Evolutionary conservation across 2,888 invertebrate genomes (phyloP), one percentile per base, ranked within the genome.

Genomic region (Agonopterix subpropinquella): DNA sequence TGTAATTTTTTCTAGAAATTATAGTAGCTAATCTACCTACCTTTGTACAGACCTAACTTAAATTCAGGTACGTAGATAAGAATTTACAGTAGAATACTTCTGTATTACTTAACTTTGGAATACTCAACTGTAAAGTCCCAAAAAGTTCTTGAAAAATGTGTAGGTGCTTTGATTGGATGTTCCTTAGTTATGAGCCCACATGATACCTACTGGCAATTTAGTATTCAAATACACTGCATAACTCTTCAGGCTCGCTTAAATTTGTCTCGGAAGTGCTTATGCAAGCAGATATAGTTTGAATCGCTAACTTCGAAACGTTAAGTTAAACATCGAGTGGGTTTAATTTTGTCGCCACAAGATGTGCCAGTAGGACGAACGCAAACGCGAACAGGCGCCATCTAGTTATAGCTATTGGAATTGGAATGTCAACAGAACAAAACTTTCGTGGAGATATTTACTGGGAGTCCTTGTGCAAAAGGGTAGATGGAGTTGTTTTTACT

Each of bases 181-280:
- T 15, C 39, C 39, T 10, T 11, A 10, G 11, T 28, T 39, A 11
- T 39, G 4, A 10, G 39, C 39, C 11, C 13, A 42, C 42, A 42
- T 11, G 42, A 11, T 13, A 42, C n/a, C n/a, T n/a, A n/a, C 39
- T 11, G 42, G 10, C 39, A 36, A 47, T 47, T 47, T 47, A 47
- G 45, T 45, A 49, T 49, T 52, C 53, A 53, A 53, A 53, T 52
- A 52, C 41, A 41, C 45, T n/a, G 43, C 47, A 49, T 44, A 49
- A 44, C 45, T 51, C 52, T 51, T 49, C 47, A 52, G 35, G 41
- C 48, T 47, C 47, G 37, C 43, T 47, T 48, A 49, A 43, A 48
- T 41, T 48, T 46, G 10, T 48, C 45, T 49, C 42, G 7, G 47
- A 48, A 43, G 13, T 44, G 28, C 28, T 28, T 47, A 13, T 11